These are phyloP conservation scores for Beroe ovata DNA, from an alignment of 37 sponge, comb jelly and placozoan species.

Conservation along the genomic window DNA sequence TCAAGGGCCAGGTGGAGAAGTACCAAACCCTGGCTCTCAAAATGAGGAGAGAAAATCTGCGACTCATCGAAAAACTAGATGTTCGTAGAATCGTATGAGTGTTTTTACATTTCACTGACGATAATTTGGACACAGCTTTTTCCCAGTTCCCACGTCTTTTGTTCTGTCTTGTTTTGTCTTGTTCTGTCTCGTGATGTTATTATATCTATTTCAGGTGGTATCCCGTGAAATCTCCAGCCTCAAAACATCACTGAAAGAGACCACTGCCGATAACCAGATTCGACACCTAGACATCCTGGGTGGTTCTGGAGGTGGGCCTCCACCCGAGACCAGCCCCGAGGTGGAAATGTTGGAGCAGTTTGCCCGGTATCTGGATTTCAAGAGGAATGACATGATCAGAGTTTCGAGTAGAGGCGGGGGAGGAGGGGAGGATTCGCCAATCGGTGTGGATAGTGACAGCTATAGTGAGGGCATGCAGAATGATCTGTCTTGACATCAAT, in stretches of 20 bases:
- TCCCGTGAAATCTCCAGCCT: conserved; percentile 31
- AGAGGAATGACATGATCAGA: conserved; percentile 57
- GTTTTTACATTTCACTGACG: background rate
- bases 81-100: background rate
- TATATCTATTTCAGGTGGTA: conserved; percentile 33
- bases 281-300: background rate
- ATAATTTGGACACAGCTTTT: background rate
- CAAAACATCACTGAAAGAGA: conserved; percentile 15
- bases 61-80: conserved; percentile 38
- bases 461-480: too few species aligned
- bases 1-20: conserved; percentile 46
- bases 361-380: conserved; percentile 27
- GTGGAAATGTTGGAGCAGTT: conserved; percentile 50
- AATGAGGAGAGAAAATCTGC: conserved; percentile 27
- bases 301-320: background rate
- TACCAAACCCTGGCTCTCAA: conserved; percentile 8
- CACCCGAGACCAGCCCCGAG: conserved; percentile 14
- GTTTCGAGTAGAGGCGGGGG: background rate
- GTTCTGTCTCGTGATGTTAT: too few species aligned
- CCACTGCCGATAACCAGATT: conserved; percentile 14
- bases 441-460: background rate
- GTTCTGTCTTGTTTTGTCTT: too few species aligned
- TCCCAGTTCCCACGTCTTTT: too few species aligned
- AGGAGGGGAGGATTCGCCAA: background rate
- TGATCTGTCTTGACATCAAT: too few species aligned